Evolutionary conservation across 1,140 invertebrate species (phyloP).

Genomic region (Drosophila tsacasi): DNA sequence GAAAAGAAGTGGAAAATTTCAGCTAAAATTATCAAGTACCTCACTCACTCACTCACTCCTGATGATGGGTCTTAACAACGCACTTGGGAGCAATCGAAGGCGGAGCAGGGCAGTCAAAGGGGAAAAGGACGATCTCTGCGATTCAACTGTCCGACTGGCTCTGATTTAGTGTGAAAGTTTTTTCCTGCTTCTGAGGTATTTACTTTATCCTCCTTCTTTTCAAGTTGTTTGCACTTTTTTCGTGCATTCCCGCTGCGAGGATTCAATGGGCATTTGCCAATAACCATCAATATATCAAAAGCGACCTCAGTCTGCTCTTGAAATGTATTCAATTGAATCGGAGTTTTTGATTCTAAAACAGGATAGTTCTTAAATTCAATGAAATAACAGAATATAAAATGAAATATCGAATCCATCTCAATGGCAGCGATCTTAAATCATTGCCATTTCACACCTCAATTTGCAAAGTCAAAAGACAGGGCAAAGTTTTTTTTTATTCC

Average conservation of each 20-base stretch:
- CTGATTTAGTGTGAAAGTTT: constrained; percentile 83
- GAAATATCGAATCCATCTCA: constrained; percentile 17
- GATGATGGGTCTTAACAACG: constrained; percentile 74
- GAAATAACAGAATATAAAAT: background rate
- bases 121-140: constrained; percentile 48
- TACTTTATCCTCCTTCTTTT: constrained; percentile 33
- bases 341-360: background rate
- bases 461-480: constrained; percentile 24
- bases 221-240: constrained; percentile 18
- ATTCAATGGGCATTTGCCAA: constrained; percentile 67
- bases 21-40: constrained; percentile 63
- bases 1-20: constrained; percentile 7
- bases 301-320: constrained; percentile 58
- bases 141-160: constrained; percentile 64
- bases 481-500: constrained; percentile 19
- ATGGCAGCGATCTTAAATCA: constrained; percentile 8
- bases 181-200: constrained; percentile 52
- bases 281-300: constrained; percentile 81
- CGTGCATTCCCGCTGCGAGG: constrained; percentile 27
- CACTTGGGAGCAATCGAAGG: constrained; percentile 76
- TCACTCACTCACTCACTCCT: constrained; percentile 65
- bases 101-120: constrained; percentile 5
- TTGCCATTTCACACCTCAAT: constrained; percentile 51
- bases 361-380: background rate
- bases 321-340: constrained; percentile 41